These are phyloP conservation scores for Amiota mariae DNA, from an alignment of 2,888 invertebrate species.

Conservation along the genomic window DNA sequence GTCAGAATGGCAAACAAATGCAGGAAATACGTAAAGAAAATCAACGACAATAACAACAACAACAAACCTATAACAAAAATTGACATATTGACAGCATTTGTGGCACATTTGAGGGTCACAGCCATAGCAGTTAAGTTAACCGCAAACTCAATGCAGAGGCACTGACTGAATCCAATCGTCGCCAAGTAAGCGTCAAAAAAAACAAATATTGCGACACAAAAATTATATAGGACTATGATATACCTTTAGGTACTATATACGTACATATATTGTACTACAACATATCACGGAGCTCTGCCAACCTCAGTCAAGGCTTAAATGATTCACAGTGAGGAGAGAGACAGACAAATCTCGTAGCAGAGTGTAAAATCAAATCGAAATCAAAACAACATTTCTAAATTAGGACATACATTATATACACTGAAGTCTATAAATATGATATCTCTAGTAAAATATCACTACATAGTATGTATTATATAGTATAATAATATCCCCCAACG, in stretches of 20 bases:
- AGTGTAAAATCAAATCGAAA: conserved; percentile 56
- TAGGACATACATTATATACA: too few species aligned
- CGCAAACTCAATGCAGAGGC: conserved; percentile 54
- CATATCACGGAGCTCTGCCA: neutral
- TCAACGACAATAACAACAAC: too few species aligned
- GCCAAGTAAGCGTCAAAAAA: conserved; percentile 51
- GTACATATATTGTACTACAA: too few species aligned
- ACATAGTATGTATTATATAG: too few species aligned
- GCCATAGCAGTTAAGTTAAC: conserved; percentile 21
- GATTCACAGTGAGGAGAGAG: neutral
- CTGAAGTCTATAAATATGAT: too few species aligned
- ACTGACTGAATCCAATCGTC: conserved; percentile 37
- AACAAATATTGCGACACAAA: conserved; percentile 62
- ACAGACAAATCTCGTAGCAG: conserved; percentile 52
- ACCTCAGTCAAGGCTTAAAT: conserved; percentile 17
- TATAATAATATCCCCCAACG: too few species aligned
- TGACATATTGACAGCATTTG: conserved; percentile 63
- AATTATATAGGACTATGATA: neutral
- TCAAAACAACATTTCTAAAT: too few species aligned
- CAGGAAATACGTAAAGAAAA: neutral
- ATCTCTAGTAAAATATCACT: too few species aligned
- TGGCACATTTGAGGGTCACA: conserved; percentile 30
- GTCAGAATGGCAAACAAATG: conserved; percentile 51
- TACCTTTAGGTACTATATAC: neutral
- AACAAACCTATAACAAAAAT: conserved; percentile 44